phyloP scores from a whole-genome alignment of 2,888 invertebrate genomes.

The Dichetophora obliterata region DNA sequence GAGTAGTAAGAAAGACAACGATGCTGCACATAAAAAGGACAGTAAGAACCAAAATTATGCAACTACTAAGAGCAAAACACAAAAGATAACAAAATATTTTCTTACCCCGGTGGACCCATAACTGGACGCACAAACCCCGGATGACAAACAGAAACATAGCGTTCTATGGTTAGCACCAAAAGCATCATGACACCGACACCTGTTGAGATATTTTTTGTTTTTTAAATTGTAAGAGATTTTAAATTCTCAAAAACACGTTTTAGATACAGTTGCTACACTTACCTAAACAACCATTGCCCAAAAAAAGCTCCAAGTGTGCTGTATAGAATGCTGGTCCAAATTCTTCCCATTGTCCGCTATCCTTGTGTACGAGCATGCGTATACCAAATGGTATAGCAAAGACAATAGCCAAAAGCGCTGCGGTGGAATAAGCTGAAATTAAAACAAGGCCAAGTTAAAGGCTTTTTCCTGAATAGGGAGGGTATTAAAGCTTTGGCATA shows the following conservation, averaged over 20 bases:
- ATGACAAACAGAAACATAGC: conserved; percentile 82
- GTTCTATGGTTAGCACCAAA: conserved; percentile 79
- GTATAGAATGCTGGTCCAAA: conserved; percentile 78
- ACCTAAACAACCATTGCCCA: conserved; percentile 81
- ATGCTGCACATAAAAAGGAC: conserved; percentile 60
- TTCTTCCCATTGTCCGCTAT: conserved; percentile 76
- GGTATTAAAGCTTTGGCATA: no score
- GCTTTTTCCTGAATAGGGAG: no score
- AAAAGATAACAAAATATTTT: background rate
- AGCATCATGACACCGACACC: conserved; percentile 84
- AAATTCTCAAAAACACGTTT: background rate
- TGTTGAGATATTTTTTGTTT: conserved; percentile 46
- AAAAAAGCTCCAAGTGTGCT: conserved; percentile 78
- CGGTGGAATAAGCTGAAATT: conserved; percentile 80
- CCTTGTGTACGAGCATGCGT: conserved; percentile 76
- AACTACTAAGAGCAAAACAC: conserved; percentile 9
- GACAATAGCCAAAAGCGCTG: conserved; percentile 79
- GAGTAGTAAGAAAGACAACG: conserved; percentile 76
- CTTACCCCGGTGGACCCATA: conserved; percentile 75
- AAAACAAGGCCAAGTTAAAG: conserved; percentile 1
- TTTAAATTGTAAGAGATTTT: conserved; percentile 1
- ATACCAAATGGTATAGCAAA: conserved; percentile 79
- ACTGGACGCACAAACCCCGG: conserved; percentile 78
- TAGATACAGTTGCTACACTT: conserved; percentile 48
- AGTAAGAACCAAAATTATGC: no score